Percentiles rank a stretch among this genome's conserved stretches.
These are phyloP conservation scores for Bombus sibiricus DNA, from an alignment of 1,140 invertebrate species.

Conservation along the genomic window DNA sequence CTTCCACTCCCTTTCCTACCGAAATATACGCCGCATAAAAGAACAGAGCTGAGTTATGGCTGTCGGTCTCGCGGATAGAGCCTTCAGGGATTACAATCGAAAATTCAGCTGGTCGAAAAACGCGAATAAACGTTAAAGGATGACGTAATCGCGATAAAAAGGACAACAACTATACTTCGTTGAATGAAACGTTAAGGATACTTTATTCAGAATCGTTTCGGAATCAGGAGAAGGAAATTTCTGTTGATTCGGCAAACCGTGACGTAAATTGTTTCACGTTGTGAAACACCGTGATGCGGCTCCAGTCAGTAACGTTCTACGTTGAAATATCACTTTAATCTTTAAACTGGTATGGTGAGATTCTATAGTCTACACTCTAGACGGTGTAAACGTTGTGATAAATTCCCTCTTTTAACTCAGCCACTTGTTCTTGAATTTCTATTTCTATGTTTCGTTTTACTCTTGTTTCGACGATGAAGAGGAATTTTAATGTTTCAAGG, in stretches of 20 bases:
- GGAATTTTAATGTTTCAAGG: background rate
- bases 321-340: background rate
- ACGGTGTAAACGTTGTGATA: background rate
- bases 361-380: background rate
- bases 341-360: background rate
- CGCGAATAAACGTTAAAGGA: background rate
- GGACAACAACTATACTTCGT: background rate
- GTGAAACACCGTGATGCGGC: background rate
- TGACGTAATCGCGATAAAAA: background rate
- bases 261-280: background rate
- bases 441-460: background rate
- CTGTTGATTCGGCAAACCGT: background rate
- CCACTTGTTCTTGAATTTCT: background rate
- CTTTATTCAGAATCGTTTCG: background rate
- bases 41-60: constrained; percentile 26
- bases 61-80: constrained; percentile 23
- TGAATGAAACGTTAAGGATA: background rate
- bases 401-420: background rate
- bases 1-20: background rate
- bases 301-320: background rate
- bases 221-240: background rate
- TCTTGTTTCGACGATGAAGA: background rate
- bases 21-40: constrained; percentile 33
- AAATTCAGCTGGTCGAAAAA: constrained; percentile 24
- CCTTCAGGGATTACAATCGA: constrained; percentile 26